Base-by-base conservation (phyloP, 2,797 vertebrate species). In the Rhinogobio ventralis region DNA sequence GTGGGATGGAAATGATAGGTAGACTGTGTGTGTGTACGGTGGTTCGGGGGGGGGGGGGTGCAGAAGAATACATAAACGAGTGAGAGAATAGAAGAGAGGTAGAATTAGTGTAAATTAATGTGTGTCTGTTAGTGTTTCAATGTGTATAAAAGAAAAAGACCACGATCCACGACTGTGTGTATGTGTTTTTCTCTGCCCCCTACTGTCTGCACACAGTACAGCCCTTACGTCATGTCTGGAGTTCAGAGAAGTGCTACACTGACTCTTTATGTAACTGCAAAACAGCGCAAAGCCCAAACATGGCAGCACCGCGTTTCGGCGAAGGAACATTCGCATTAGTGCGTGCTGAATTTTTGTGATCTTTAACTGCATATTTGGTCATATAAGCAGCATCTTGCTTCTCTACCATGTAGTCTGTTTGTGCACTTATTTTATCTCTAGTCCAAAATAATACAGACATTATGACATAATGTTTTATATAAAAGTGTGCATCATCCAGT, bases 141-240 rank as follows among this genome's bases (percentile, higher is more conserved):
- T 69, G 79, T 75, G 49, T 86, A 49, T 78, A 25, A 45, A 36
- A 62, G 39, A 46, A 79, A 19, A 69, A 60, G 36, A 84, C 19
- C 30, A 64, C n/a, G 36, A 83, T 19, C 62, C 17, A 53, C 46
- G 10, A 30, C 11, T 75, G 60, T 49, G 39, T 45, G 14, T 79
- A 23, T 83, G 55, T 79, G 75, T 57, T 53, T 84, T 76, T 69
- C n/a, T 67, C n/a, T 89, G 90, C 95, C 95, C 94, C 94, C 95
- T 95, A 92, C 93, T 94, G 95, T 87, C 91, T 83, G 67, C 84
- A 84, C 53, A 2, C 20, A 86, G 93, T 86, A 94, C 89, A 93
- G 87, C 93, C 88, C 92, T 93, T 92, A 95, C 93, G 91, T 95
- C 93, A 95, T 93, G 55, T 81, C 84, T 82, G 64, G 74, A 81